These are phyloP conservation scores for Hassar affinis DNA, from an alignment of 2,113 vertebrate species.

Conservation along the genomic window DNA sequence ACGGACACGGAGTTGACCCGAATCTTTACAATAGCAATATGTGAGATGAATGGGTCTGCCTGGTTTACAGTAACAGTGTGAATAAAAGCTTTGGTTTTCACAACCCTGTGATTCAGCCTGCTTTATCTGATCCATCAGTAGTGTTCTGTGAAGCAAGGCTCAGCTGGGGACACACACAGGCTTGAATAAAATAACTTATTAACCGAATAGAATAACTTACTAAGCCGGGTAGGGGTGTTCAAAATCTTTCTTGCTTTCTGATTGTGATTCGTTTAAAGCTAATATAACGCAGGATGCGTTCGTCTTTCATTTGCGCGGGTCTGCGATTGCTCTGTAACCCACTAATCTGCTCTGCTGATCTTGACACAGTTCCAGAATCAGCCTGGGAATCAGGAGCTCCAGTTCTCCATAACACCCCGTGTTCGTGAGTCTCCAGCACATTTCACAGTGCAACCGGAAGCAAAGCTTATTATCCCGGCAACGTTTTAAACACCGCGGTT, in stretches of 20 bases:
- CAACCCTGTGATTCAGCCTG: not conserved
- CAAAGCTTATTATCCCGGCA: not conserved
- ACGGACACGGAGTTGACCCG: not conserved
- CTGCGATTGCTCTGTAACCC: not conserved
- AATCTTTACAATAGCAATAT: constrained; percentile 1
- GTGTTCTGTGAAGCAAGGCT: not conserved
- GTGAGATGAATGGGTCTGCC: not conserved
- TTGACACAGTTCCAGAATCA: constrained; percentile 16
- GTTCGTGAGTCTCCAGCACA: not conserved
- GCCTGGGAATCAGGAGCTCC: constrained; percentile 11
- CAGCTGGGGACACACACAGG: not conserved
- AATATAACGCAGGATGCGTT: not conserved
- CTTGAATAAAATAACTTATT: not conserved
- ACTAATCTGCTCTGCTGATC: constrained; percentile 28
- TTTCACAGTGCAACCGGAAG: not conserved
- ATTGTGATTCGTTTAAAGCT: not conserved
- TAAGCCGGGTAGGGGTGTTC: not conserved
- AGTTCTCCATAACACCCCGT: not conserved
- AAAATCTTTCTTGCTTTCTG: not conserved
- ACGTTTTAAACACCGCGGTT: too few relatives aligned
- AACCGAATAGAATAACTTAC: not conserved
- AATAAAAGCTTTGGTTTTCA: constrained; percentile 18
- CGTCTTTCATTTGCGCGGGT: not conserved
- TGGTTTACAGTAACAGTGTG: not conserved
- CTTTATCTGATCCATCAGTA: not conserved